Evolutionary conservation across 1,140 invertebrate genomes (phyloP), one percentile per base, ranked within the genome.

Genomic region (Macrotrachela quadricornifera): DNA sequence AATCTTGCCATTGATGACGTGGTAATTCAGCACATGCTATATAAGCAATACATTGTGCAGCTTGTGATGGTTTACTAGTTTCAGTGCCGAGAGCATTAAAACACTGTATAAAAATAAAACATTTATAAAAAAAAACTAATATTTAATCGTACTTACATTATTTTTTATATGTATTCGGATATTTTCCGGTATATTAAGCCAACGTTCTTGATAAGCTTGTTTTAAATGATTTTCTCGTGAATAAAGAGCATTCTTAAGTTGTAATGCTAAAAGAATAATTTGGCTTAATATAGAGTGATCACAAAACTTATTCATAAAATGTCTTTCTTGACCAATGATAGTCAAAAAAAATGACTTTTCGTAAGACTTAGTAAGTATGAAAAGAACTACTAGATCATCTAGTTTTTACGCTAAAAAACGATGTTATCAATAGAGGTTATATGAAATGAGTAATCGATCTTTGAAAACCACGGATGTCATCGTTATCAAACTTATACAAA

Each of bases 41-140:
- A 68, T 92, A 90, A 11, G 92, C 91, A 36, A 99, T 86, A 74
- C 92, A 97, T 68, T 99, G 92, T 2, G 94, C 90, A 14, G 92
- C 91, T 54, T 87, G 88, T 62, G 88, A 92, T 1, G 91, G 73
- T 55, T 91, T 74, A 54, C 79, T 81, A 52, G 80, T 84, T 75
- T 99, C 94, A 48, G 91, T 96, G 48, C 92, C 91, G 51, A 99
- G 75, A 13, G 91, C 81, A 60, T 77, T 75, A 60, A 96, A 73
- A 60, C 92, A 84, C 21, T 30, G 8, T 4, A 30, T 4, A 30
- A 8, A 30, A 30, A 8, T 4, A 30, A 2, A 30, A 4, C 21
- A 30, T 30, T 2, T 4, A 30, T 30, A 30, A 30, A 8, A 30
- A 30, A 8, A 30, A 30, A 30, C 2, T 30, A 30, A 30, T 4